A percentile compares a stretch with the other conserved stretches of the same genome.
phyloP scores from a whole-genome alignment of 2,797 vertebrate species.

The Miichthys miiuy region DNA sequence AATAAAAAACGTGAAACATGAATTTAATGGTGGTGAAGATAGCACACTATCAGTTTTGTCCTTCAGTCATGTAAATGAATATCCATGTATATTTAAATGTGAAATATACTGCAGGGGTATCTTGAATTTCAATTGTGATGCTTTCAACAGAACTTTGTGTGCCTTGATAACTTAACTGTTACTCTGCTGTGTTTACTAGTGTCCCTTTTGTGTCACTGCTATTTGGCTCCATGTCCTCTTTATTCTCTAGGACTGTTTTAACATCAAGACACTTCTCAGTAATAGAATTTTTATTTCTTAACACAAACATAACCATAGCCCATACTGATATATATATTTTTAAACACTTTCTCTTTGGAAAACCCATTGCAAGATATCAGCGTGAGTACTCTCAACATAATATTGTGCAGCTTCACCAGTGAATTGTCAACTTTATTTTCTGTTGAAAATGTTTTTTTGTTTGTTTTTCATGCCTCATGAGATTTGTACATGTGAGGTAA shows the following conservation, averaged over 20 bases:
- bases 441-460: conserved; percentile 50
- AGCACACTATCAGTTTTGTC: conserved; percentile 75
- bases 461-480: conserved; percentile 78
- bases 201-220: conserved; percentile 69
- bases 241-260: conserved; percentile 47
- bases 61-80: conserved; percentile 75
- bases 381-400: conserved; percentile 61
- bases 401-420: conserved; percentile 78
- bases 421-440: conserved; percentile 61
- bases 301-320: conserved; percentile 57
- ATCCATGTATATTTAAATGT: conserved; percentile 84
- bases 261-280: conserved; percentile 51
- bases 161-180: conserved; percentile 83
- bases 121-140: conserved; percentile 80
- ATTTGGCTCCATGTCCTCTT: conserved; percentile 59
- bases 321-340: conserved; percentile 57
- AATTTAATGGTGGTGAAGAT: conserved; percentile 61
- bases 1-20: conserved; percentile 21
- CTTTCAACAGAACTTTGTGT: conserved; percentile 86
- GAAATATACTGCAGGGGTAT: conserved; percentile 85
- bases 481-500: conserved; percentile 80
- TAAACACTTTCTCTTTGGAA: conserved; percentile 37
- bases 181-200: conserved; percentile 79
- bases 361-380: conserved; percentile 59
- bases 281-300: conserved; percentile 40